phyloP scores from a whole-genome alignment of 2,888 invertebrate species.

The Nymphalis c-album region DNA sequence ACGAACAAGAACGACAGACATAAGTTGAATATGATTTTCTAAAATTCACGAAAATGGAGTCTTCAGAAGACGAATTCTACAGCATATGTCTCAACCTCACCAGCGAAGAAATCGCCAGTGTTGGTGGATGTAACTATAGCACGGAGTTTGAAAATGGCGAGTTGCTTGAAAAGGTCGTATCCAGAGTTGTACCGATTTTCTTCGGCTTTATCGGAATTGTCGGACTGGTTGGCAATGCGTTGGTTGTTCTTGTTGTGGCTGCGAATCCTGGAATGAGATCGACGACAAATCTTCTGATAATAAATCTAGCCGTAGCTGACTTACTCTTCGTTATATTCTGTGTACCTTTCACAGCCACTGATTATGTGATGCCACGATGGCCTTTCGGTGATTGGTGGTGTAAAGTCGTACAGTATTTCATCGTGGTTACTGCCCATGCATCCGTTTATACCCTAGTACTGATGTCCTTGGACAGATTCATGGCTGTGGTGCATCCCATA shows the following conservation, averaged over 20 bases:
- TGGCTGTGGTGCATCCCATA: conserved; percentile 96
- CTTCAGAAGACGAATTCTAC: conserved; percentile 72
- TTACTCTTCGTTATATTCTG: conserved; percentile 95
- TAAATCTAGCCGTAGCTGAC: conserved; percentile 94
- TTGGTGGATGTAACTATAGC: conserved; percentile 67
- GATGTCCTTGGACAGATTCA: conserved; percentile 95
- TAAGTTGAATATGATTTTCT: conserved; percentile 37
- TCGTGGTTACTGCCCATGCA: conserved; percentile 95
- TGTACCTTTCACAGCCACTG: conserved; percentile 96
- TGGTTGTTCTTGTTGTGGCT: conserved; percentile 93
- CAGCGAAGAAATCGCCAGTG: conserved; percentile 56
- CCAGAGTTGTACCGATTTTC: conserved; percentile 88
- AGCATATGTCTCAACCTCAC: conserved; percentile 72
- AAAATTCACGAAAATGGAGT: conserved; percentile 55
- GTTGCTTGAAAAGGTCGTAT: conserved; percentile 84
- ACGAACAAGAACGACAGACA: conserved; percentile 20
- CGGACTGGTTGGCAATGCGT: conserved; percentile 93
- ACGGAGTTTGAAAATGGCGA: conserved; percentile 76
- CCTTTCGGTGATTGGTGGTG: conserved; percentile 95
- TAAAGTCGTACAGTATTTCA: conserved; percentile 94
- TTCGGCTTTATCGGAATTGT: conserved; percentile 93
- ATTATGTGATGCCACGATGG: conserved; percentile 93
- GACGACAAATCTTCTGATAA: conserved; percentile 95
- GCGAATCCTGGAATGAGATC: conserved; percentile 95
- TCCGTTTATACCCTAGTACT: conserved; percentile 96